Evolutionary conservation across 2,113 vertebrate species (phyloP).

Genomic region (Poeciliopsis occidentalis): DNA sequence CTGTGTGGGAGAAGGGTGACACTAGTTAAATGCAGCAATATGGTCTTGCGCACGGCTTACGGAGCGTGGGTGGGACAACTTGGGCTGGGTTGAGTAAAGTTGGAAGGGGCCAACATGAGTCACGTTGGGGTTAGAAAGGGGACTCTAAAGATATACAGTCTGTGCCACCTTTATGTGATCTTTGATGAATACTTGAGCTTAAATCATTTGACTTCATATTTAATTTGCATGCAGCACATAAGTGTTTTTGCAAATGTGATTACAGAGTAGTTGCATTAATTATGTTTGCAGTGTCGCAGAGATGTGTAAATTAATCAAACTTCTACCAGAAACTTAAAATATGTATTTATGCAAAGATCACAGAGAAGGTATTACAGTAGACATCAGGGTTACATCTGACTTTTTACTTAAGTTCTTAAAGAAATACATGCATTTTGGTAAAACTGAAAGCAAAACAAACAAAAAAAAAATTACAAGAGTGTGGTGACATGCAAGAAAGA

Average conservation of each 20-base stretch:
- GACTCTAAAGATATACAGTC: slow-evolving; percentile 33
- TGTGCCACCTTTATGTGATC: slow-evolving; percentile 70
- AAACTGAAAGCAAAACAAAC: slow-evolving; percentile 42
- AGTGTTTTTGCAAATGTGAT: slow-evolving; percentile 28
- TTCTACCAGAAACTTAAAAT: slow-evolving; percentile 12
- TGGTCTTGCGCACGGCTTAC: slow-evolving; percentile 72
- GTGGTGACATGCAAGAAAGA: slow-evolving; percentile 80
- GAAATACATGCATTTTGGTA: slow-evolving; percentile 70
- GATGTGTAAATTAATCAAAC: slow-evolving; percentile 20
- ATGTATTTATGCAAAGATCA: slow-evolving; percentile 77
- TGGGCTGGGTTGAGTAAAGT: slow-evolving; percentile 52
- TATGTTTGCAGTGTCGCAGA: neutral
- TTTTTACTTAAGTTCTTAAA: slow-evolving; percentile 58
- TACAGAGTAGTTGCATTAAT: slow-evolving; percentile 19
- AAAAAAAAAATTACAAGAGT: slow-evolving; percentile 61
- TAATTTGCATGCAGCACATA: slow-evolving; percentile 30
- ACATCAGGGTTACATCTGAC: slow-evolving; percentile 47
- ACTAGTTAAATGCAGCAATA: slow-evolving; percentile 86
- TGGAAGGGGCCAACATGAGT: slow-evolving; percentile 48
- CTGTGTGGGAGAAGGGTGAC: slow-evolving; percentile 94
- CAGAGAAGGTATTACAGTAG: slow-evolving; percentile 57
- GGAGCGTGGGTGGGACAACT: slow-evolving; percentile 49
- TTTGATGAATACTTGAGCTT: slow-evolving; percentile 62
- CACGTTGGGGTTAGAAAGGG: slow-evolving; percentile 40
- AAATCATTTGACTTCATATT: slow-evolving; percentile 12